A percentile compares a stretch with the other conserved stretches of the same genome.
phyloP scores from a whole-genome alignment of 2,113 vertebrate genomes.

The Nipponia nippon region DNA sequence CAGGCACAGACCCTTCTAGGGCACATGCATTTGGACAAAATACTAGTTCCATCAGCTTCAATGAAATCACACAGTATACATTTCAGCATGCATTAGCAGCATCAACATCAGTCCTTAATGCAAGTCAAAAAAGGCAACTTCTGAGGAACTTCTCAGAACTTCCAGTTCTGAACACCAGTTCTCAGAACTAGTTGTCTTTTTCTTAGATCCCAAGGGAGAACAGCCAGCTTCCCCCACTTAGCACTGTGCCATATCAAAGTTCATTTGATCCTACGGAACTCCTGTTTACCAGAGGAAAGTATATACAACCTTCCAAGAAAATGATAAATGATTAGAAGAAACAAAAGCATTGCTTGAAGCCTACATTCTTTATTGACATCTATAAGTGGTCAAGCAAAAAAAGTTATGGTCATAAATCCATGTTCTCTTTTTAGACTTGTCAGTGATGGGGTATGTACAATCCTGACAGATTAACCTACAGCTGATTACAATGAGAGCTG shows the following conservation, averaged over 20 bases:
- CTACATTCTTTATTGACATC: not conserved
- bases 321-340: not conserved
- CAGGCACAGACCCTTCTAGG: not conserved
- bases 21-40: not conserved
- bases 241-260: not conserved
- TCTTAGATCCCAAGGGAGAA: not conserved
- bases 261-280: not conserved
- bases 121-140: not conserved
- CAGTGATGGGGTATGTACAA: not conserved
- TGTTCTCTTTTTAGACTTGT: not conserved
- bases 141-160: not conserved
- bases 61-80: not conserved
- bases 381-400: not conserved
- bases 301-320: not conserved
- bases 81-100: not conserved
- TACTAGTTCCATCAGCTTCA: not conserved
- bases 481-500: not conserved
- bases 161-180: not conserved
- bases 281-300: not conserved
- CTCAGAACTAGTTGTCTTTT: not conserved
- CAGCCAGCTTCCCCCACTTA: not conserved
- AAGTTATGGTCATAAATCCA: not conserved
- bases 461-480: not conserved
- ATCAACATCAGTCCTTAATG: not conserved
- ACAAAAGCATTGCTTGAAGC: not conserved